Percentiles rank a stretch among this genome's conserved stretches.
Conservation (phyloP, 2,113 vertebrate genomes). For the Gila orcuttii region DNA sequence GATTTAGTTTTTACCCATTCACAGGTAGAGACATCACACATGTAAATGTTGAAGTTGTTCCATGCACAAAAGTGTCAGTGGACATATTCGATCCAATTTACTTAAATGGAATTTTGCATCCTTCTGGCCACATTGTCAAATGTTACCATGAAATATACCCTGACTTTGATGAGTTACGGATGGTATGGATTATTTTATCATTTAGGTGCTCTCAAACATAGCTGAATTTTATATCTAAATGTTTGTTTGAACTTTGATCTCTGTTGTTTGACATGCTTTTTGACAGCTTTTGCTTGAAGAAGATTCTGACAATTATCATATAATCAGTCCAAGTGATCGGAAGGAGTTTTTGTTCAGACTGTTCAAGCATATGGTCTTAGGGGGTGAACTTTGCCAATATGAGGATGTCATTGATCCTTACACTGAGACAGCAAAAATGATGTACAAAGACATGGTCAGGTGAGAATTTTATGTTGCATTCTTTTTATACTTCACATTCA, state of each 20-base stretch:
- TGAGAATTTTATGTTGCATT: conserved; percentile 54
- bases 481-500: background rate
- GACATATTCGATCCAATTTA: conserved; percentile 77
- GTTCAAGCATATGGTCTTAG: conserved; percentile 93
- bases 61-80: conserved; percentile 73
- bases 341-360: conserved; percentile 91
- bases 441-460: conserved; percentile 95
- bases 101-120: conserved; percentile 67
- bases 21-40: conserved; percentile 66
- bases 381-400: conserved; percentile 90
- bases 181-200: conserved; percentile 58
- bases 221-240: background rate
- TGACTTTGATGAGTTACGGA: conserved; percentile 76
- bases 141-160: conserved; percentile 71
- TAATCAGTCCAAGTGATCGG: conserved; percentile 79
- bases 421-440: conserved; percentile 83
- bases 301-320: conserved; percentile 83
- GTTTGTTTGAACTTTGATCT: background rate
- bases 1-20: conserved; percentile 6
- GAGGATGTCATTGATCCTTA: conserved; percentile 89
- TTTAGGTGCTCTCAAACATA: background rate
- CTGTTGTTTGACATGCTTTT: conserved; percentile 47
- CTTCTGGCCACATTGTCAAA: conserved; percentile 71
- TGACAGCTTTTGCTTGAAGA: conserved; percentile 85
- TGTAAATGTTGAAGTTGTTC: conserved; percentile 71